Conservation (phyloP, 2,888 invertebrate genomes). For the Acronicta leporina region DNA sequence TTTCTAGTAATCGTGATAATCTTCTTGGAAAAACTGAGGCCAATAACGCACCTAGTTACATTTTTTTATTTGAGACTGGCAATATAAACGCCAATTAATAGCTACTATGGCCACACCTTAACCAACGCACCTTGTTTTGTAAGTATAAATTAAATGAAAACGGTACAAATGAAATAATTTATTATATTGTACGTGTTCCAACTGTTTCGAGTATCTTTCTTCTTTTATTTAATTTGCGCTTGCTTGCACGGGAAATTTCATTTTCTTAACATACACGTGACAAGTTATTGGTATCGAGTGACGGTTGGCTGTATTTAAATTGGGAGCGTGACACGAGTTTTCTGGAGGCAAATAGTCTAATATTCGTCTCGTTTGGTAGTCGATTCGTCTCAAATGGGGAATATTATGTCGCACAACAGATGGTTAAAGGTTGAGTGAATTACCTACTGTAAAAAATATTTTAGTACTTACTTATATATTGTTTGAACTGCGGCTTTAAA, state of each 20-base stretch:
- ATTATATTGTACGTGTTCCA: constrained; percentile 71
- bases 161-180: constrained; percentile 80
- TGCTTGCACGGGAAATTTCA: constrained; percentile 52
- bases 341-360: constrained; percentile 24
- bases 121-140: constrained; percentile 60
- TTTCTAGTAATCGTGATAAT: background rate
- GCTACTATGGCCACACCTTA: constrained; percentile 40
- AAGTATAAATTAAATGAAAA: constrained; percentile 77
- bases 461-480: no score
- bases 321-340: constrained; percentile 43
- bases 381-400: constrained; percentile 22
- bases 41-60: no score
- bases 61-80: no score
- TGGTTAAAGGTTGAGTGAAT: no score
- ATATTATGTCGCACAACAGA: constrained; percentile 23
- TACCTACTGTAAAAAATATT: no score
- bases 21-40: background rate
- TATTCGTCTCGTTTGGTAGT: constrained; percentile 40
- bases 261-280: constrained; percentile 56
- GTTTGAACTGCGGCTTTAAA: no score
- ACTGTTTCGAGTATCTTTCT: constrained; percentile 53
- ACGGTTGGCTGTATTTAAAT: constrained; percentile 52
- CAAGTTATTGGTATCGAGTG: constrained; percentile 56
- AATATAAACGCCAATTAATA: background rate
- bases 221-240: constrained; percentile 64